These are phyloP conservation scores for Laticauda colubrina DNA, from an alignment of 2,113 vertebrate species.

Conservation along the genomic window DNA sequence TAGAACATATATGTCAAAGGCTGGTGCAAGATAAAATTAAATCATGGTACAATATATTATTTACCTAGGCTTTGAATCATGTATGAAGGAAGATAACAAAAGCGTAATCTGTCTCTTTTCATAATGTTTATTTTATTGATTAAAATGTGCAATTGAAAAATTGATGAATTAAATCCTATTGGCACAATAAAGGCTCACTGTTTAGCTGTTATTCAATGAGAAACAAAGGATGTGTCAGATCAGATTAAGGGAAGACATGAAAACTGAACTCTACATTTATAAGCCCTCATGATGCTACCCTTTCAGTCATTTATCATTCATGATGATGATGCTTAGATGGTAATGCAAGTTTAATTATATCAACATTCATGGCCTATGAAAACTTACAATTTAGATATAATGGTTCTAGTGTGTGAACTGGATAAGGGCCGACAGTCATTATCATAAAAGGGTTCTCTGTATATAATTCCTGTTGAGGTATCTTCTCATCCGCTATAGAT, in stretches of 20 bases:
- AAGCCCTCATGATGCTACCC: background rate
- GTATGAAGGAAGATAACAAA: background rate
- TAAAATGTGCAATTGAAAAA: background rate
- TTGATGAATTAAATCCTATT: background rate
- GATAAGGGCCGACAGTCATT: background rate
- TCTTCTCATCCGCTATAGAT: background rate
- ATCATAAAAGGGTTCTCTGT: background rate
- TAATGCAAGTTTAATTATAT: background rate
- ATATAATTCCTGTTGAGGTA: background rate
- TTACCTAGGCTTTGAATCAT: conserved; percentile 11
- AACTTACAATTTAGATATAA: background rate
- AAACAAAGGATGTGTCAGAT: background rate
- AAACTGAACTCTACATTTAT: background rate
- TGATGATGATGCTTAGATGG: background rate
- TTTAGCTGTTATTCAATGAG: background rate
- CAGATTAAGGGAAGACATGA: background rate
- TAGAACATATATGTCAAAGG: background rate
- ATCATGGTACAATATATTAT: background rate
- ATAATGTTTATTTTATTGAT: background rate
- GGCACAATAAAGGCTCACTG: background rate
- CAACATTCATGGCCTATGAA: background rate
- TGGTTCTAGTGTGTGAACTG: background rate
- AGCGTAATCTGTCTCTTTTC: background rate
- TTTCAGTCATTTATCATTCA: background rate
- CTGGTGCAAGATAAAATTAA: background rate